A percentile compares a stretch with the other conserved stretches of the same genome.
These are phyloP conservation scores for Sciaenops ocellatus DNA, from an alignment of 2,797 vertebrate genomes.

Conservation along the genomic window DNA sequence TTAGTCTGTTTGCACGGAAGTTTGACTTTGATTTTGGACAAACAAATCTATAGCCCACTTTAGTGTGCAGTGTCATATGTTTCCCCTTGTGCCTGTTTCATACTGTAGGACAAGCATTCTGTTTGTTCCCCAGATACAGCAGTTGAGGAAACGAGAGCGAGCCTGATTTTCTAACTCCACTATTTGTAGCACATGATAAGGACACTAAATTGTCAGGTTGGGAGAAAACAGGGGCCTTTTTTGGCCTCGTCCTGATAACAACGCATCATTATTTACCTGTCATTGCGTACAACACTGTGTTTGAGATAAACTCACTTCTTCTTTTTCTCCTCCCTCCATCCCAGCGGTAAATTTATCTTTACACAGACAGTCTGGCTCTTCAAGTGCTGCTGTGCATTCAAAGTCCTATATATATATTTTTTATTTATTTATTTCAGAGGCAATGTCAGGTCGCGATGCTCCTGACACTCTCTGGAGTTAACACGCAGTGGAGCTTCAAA, in stretches of 20 bases:
- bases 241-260: constrained; percentile 61
- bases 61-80: not conserved
- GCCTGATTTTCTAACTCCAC: constrained; percentile 47
- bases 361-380: constrained; percentile 49
- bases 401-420: constrained; percentile 16
- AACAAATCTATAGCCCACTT: constrained; percentile 15
- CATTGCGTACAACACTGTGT: constrained; percentile 51
- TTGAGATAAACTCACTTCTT: constrained; percentile 52
- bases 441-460: constrained; percentile 59
- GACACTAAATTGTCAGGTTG: constrained; percentile 68
- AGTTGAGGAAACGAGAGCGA: constrained; percentile 40
- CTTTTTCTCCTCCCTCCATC: constrained; percentile 6
- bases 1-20: not conserved
- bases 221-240: constrained; percentile 57
- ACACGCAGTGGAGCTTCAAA: constrained; percentile 69
- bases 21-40: constrained; percentile 7
- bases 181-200: constrained; percentile 58
- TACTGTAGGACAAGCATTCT: constrained; percentile 1
- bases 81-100: constrained; percentile 13
- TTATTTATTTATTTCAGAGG: constrained; percentile 44
- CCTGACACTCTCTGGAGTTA: constrained; percentile 65
- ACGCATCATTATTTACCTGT: constrained; percentile 71
- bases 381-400: constrained; percentile 52
- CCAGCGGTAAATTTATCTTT: constrained; percentile 52
- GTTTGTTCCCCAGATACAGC: constrained; percentile 36